Percentiles rank a stretch among this genome's conserved stretches.
phyloP scores from a whole-genome alignment of 1,140 invertebrate genomes.

The Diabrotica virgifera region DNA sequence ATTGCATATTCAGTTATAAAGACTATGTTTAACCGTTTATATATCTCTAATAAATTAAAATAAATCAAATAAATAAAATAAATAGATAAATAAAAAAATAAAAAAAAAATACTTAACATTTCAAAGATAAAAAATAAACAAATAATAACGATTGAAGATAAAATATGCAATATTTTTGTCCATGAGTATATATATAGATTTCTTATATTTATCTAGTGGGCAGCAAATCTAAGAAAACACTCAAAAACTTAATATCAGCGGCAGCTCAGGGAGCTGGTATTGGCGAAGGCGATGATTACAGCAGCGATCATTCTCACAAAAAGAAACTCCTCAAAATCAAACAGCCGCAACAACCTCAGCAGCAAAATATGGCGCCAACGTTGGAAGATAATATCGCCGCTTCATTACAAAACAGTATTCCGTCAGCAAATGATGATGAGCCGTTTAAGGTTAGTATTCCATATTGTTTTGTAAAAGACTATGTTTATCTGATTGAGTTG shows the following conservation, averaged over 20 bases:
- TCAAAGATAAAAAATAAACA: no score
- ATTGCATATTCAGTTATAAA: no score
- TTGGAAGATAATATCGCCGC: conserved; percentile 53
- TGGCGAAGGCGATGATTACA: conserved; percentile 38
- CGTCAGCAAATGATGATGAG: conserved; percentile 50
- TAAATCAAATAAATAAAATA: no score
- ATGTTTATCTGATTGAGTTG: no score
- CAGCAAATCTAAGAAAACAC: conserved; percentile 29
- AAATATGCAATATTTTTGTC: no score
- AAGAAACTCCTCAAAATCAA: conserved; percentile 36
- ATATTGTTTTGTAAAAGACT: no score
- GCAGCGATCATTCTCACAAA: conserved; percentile 23
- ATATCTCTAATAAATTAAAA: no score
- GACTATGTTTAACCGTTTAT: no score
- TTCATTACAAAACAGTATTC: conserved; percentile 48
- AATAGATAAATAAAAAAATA: no score
- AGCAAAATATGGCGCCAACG: conserved; percentile 31
- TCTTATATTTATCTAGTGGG: conserved; percentile 15
- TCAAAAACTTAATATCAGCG: conserved; percentile 48
- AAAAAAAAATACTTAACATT: no score
- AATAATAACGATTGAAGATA: no score
- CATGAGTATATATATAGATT: conserved; percentile 5
- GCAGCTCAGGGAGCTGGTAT: conserved; percentile 54
- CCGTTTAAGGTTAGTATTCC: conserved; percentile 54
- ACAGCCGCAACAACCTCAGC: conserved; percentile 16